Conservation (phyloP, 2,113 vertebrate species). For the Parus major region DNA sequence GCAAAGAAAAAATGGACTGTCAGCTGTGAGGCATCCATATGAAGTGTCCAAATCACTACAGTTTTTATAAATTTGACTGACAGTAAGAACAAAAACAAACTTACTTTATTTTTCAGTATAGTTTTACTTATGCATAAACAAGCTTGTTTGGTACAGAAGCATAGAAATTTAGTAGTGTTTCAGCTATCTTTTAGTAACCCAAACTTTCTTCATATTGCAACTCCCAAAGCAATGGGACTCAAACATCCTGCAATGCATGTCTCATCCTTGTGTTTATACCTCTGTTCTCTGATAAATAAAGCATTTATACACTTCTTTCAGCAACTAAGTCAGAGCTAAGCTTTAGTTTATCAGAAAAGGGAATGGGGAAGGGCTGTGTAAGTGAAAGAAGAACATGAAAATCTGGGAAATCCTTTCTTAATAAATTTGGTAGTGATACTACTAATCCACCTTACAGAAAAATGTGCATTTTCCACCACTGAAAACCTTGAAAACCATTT, state of each 20-base stretch:
- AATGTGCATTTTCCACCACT: not conserved
- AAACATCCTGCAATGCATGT: rapidly evolving
- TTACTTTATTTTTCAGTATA: not conserved
- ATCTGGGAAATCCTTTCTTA: not conserved
- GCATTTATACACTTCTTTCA: not conserved
- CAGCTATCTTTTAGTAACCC: not conserved
- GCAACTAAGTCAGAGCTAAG: not conserved
- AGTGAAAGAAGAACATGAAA: not conserved
- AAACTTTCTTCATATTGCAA: not conserved
- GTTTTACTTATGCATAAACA: not conserved
- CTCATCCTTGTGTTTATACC: not conserved
- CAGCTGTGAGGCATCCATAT: not conserved
- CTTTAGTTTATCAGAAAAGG: not conserved
- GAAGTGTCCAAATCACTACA: not conserved
- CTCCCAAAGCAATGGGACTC: not conserved
- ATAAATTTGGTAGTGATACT: not conserved
- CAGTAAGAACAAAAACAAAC: not conserved
- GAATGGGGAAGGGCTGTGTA: rapidly evolving
- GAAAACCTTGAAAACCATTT: not conserved
- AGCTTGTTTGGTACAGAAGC: not conserved
- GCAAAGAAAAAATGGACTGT: not conserved
- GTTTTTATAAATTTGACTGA: not conserved
- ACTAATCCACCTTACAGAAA: not conserved
- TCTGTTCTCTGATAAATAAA: not conserved
- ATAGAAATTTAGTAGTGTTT: not conserved